Evolutionary conservation across 1,140 invertebrate genomes (phyloP), one percentile per base, ranked within the genome.

Genomic region (Hesperophylax magnus): DNA sequence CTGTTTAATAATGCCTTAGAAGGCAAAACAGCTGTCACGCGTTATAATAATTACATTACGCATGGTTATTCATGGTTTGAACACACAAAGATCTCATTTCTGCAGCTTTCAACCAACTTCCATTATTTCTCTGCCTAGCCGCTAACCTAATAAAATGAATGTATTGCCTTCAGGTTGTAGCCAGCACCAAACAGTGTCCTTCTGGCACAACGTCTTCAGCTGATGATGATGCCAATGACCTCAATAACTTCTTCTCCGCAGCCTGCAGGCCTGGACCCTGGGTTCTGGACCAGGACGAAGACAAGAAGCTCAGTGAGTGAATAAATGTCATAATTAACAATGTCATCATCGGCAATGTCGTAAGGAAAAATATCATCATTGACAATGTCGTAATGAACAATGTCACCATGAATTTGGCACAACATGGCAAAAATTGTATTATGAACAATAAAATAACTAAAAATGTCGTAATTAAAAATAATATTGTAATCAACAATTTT

Each of bases 221-320:
- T 11, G 92, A 93, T 85, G 87, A 92, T 82, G 92, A 94, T 79
- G 86, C 91, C 15, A 85, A 87, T 31, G 89, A 90, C 53, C 84
- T 94, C 2, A 87, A 85, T 58, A 78, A 86, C 6, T 93, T 93
- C 88, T 94, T 94, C 88, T 87, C 88, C 2, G 88, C 86, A 7
- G 92, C 91, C 67, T 95, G 94, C 86, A 87, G 93, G 69, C 93
- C 93, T n/a, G 94, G 94, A 54, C 86, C 87, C 0, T 95, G 93
- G 94, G 91, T 91, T 2, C 76, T 88, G 0, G 91, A 93, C 81
- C 76, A 82, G 0, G 83, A 86, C 2, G 85, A 91, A 0, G 91
- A 94, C 84, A 83, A 86, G 74, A 82, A 86, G 78, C 86, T 94
- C 1, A 94, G 94, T 94, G 88, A 92, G 91, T 89, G 4, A 67